Percentiles rank a stretch among this genome's conserved stretches.
phyloP scores from a whole-genome alignment of 2,113 vertebrate genomes.

The Cairina moschata region DNA sequence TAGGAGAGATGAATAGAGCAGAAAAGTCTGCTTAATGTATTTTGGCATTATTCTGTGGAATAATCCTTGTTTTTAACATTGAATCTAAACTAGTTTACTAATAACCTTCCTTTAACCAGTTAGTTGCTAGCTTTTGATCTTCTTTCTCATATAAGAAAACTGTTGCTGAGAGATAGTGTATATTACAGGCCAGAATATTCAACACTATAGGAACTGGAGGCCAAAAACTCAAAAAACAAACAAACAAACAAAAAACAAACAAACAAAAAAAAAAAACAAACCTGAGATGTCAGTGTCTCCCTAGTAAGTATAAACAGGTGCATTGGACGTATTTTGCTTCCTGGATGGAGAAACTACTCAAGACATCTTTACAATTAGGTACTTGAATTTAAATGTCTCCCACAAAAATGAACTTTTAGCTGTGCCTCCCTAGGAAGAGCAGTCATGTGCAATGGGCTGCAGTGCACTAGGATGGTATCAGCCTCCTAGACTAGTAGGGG shows the following conservation, averaged over 20 bases:
- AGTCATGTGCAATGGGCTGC: background rate
- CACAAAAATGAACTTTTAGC: background rate
- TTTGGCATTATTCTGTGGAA: constrained; percentile 15
- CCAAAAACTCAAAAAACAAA: background rate
- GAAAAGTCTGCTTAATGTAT: constrained; percentile 10
- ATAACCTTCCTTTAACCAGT: background rate
- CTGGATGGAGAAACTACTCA: background rate
- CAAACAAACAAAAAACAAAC: background rate
- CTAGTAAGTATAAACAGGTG: background rate
- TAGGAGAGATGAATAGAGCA: background rate
- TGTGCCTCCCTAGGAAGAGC: background rate
- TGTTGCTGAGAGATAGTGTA: background rate
- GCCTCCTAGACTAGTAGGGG: background rate
- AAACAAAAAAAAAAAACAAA: background rate
- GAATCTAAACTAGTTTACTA: background rate
- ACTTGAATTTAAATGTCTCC: background rate
- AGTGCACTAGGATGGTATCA: background rate
- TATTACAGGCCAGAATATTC: background rate
- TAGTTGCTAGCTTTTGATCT: background rate
- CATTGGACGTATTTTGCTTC: background rate
- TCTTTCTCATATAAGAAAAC: background rate
- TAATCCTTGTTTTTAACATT: constrained; percentile 12
- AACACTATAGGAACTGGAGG: background rate
- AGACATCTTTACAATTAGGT: background rate
- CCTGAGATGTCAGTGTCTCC: background rate